Conservation (phyloP, 2,797 vertebrate genomes). For the Hyperoplus immaculatus region DNA sequence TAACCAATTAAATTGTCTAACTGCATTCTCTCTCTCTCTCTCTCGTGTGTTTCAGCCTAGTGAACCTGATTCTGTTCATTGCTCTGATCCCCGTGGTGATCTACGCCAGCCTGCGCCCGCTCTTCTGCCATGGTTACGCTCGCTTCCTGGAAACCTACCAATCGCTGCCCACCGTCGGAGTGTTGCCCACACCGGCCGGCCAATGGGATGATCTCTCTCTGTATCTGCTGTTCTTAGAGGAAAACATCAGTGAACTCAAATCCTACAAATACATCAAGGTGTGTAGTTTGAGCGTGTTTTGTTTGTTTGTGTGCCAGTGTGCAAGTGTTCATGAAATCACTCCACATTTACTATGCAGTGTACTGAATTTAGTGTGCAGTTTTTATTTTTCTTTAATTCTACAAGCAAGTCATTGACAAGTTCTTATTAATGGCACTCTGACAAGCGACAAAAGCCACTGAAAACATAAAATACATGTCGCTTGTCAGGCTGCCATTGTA, state of each 20-base stretch:
- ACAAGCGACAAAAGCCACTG: too few species aligned
- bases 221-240: constrained; percentile 93
- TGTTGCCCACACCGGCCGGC: constrained; percentile 77
- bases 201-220: constrained; percentile 92
- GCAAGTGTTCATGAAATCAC: neutral
- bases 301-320: neutral
- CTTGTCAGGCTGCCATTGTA: too few species aligned
- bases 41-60: constrained; percentile 64
- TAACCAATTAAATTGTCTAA: too few species aligned
- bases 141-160: constrained; percentile 90
- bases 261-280: constrained; percentile 96
- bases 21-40: neutral
- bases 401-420: too few species aligned
- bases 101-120: constrained; percentile 88
- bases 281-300: neutral
- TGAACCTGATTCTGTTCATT: constrained; percentile 90
- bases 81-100: constrained; percentile 88
- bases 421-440: too few species aligned
- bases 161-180: constrained; percentile 90
- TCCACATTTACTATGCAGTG: neutral
- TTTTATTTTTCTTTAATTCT: too few species aligned
- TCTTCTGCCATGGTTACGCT: constrained; percentile 74
- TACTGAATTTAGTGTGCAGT: neutral
- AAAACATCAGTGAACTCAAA: constrained; percentile 97
- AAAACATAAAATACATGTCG: too few species aligned